Conservation (phyloP, 2,113 vertebrate species). For the Xyliphius kryptos region DNA sequence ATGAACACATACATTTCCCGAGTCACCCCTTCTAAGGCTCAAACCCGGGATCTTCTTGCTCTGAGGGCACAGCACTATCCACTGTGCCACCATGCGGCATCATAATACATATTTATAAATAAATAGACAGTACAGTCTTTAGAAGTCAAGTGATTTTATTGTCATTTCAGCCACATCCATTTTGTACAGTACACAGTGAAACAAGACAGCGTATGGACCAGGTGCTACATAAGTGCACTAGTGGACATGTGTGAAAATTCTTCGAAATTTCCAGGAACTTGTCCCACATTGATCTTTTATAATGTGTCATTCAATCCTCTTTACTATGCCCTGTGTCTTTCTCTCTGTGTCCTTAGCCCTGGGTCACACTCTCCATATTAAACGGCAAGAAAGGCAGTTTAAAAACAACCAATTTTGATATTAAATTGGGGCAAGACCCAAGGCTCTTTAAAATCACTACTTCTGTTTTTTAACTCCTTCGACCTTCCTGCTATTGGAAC, state of each 20-base stretch:
- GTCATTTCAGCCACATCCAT: neutral
- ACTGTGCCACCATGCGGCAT: too few species aligned
- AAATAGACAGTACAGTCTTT: neutral
- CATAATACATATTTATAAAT: neutral
- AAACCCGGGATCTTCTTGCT: too few species aligned
- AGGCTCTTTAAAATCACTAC: neutral
- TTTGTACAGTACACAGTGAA: too few species aligned
- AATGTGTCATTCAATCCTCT: conserved; percentile 5
- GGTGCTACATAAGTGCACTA: too few species aligned
- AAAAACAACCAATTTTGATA: conserved; percentile 25
- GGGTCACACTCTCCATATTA: neutral
- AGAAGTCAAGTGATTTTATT: too few species aligned
- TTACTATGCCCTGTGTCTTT: neutral
- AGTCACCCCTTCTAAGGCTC: too few species aligned
- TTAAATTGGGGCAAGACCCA: conserved; percentile 19
- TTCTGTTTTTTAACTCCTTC: conserved; percentile 15
- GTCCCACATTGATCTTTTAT: neutral
- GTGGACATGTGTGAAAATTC: too few species aligned
- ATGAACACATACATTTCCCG: too few species aligned
- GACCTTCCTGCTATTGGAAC: conserved; percentile 19
- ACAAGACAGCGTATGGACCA: neutral
- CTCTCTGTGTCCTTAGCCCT: conserved; percentile 1
- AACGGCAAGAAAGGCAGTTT: neutral
- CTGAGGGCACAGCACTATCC: too few species aligned
- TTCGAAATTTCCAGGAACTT: neutral